phyloP scores from a whole-genome alignment of 1,140 invertebrate species.

The Drosophila baimaii region DNA sequence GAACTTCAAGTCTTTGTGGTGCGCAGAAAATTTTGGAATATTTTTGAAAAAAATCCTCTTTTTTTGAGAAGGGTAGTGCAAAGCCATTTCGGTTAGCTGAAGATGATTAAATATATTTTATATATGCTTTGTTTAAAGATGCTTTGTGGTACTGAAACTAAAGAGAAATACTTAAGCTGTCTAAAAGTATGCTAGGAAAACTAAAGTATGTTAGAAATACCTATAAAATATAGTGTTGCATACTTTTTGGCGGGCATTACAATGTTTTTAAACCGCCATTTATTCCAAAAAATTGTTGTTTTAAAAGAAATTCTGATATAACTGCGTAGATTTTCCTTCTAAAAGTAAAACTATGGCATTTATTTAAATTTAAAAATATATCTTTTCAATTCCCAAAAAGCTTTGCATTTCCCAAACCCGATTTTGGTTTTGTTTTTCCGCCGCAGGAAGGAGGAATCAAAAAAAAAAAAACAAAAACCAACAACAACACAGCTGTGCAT shows the following conservation, averaged over 20 bases:
- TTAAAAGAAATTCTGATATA: no score
- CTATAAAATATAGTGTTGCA: background rate
- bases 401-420: slow-evolving; percentile 15
- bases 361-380: no score
- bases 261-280: background rate
- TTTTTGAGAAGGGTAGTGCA: slow-evolving; percentile 6
- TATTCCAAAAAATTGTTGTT: no score
- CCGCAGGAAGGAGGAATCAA: background rate
- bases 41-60: background rate
- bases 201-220: background rate
- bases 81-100: background rate
- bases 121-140: no score
- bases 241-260: background rate
- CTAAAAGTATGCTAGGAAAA: no score
- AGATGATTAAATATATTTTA: accelerated
- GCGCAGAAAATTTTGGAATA: background rate
- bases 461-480: slow-evolving; percentile 17
- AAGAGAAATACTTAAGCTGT: background rate
- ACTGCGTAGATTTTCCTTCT: no score
- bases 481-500: background rate
- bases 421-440: slow-evolving; percentile 23
- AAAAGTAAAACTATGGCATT: no score
- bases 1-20: slow-evolving; percentile 3
- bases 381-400: slow-evolving; percentile 2
- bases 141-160: no score